Evolutionary conservation across 2,113 vertebrate genomes (phyloP).

Genomic region (Morone chrysops): DNA sequence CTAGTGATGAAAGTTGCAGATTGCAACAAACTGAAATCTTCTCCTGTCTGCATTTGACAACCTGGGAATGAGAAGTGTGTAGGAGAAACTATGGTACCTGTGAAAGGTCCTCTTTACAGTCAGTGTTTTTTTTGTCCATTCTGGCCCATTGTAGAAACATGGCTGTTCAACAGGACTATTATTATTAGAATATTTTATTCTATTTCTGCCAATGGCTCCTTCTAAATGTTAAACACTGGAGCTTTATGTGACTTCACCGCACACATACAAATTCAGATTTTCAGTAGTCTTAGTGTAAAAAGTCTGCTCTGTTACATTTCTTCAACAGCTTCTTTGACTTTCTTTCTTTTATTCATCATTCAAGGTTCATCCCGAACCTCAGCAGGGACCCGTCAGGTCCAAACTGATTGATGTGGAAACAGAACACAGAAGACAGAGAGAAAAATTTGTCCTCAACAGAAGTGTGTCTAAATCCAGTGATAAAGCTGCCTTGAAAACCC

Average conservation of each 20-base stretch:
- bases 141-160: too few species aligned
- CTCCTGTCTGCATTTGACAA: too few species aligned
- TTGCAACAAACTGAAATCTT: too few species aligned
- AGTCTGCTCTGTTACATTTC: background rate
- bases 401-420: constrained; percentile 50
- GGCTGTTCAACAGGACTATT: too few species aligned
- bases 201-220: too few species aligned
- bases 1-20: too few species aligned
- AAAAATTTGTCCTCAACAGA: constrained; percentile 21
- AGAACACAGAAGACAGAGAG: constrained; percentile 19
- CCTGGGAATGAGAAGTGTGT: too few species aligned
- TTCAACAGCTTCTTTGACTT: background rate
- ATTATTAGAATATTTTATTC: too few species aligned
- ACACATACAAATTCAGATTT: constrained; percentile 2
- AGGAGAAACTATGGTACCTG: too few species aligned
- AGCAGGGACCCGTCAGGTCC: constrained; percentile 19
- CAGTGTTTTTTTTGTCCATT: too few species aligned
- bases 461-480: constrained; percentile 22
- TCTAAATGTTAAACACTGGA: too few species aligned
- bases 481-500: constrained; percentile 8
- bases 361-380: constrained; percentile 17
- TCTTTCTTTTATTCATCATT: background rate
- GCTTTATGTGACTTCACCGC: constrained; percentile 9
- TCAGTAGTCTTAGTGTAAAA: background rate
- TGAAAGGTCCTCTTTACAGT: too few species aligned